Conservation (phyloP, 2,888 invertebrate species). For the Agriopis marginaria region DNA sequence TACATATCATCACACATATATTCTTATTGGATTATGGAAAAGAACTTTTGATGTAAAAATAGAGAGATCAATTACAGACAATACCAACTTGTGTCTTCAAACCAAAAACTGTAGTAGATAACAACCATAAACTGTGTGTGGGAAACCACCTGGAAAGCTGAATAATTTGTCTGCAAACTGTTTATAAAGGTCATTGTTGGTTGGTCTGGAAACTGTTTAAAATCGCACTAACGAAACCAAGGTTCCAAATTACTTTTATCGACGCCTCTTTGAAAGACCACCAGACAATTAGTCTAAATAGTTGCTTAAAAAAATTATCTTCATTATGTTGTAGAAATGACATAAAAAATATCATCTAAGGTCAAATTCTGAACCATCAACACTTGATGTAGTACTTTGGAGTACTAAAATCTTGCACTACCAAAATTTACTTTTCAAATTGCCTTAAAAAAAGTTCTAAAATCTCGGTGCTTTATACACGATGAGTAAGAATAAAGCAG, state of each 20-base stretch:
- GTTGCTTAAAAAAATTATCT: neutral
- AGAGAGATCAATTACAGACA: neutral
- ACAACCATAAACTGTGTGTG: neutral
- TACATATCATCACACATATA: slow-evolving; percentile 48
- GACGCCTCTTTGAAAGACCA: no score
- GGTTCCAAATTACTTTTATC: no score
- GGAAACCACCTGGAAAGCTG: neutral
- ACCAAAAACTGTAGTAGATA: neutral
- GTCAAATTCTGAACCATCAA: neutral
- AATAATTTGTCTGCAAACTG: neutral
- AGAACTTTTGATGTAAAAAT: neutral
- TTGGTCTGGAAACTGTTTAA: no score
- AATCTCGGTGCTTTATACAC: slow-evolving; percentile 42
- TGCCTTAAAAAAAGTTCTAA: slow-evolving; percentile 1
- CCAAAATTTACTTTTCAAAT: neutral
- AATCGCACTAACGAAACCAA: no score
- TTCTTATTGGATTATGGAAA: neutral
- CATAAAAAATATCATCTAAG: no score
- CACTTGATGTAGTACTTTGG: neutral
- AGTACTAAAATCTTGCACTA: no score
- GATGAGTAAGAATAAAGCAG: slow-evolving; percentile 76
- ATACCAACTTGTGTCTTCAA: slow-evolving; percentile 8
- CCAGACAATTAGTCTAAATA: neutral
- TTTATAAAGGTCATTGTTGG: neutral
- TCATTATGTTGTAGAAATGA: neutral